phyloP scores from a whole-genome alignment of 1,140 invertebrate genomes.

The Polypedilum vanderplanki region DNA sequence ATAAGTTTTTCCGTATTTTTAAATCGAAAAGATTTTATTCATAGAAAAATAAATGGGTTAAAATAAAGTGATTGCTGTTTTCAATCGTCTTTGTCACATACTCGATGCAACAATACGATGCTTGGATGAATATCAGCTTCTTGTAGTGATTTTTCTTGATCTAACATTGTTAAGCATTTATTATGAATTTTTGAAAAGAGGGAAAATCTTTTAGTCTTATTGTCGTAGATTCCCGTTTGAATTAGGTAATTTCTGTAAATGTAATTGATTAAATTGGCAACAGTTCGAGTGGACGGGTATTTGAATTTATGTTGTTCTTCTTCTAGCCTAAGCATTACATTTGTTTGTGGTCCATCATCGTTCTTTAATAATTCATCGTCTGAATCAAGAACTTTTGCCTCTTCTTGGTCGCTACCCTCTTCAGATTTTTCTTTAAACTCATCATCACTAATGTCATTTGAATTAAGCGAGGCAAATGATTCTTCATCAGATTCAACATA shows the following conservation, averaged over 20 bases:
- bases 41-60: background rate
- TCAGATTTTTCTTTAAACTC: background rate
- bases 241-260: background rate
- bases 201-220: background rate
- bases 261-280: background rate
- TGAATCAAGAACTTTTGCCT: background rate
- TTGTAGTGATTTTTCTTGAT: background rate
- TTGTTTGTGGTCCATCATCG: background rate
- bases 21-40: background rate
- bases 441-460: background rate
- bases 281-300: background rate
- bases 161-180: background rate
- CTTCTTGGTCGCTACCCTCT: background rate
- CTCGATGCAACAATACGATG: background rate
- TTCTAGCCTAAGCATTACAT: background rate
- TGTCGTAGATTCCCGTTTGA: background rate
- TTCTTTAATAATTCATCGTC: background rate
- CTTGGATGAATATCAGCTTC: background rate
- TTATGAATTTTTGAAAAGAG: slow-evolving; percentile 24
- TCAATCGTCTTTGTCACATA: background rate
- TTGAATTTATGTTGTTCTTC: background rate
- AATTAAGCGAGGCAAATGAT: background rate
- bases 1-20: background rate
- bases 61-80: background rate
- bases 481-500: background rate